Evolutionary conservation across 2,797 vertebrate genomes (phyloP), one percentile per base, ranked within the genome.

Genomic region (Catamblyrhynchus diadema): DNA sequence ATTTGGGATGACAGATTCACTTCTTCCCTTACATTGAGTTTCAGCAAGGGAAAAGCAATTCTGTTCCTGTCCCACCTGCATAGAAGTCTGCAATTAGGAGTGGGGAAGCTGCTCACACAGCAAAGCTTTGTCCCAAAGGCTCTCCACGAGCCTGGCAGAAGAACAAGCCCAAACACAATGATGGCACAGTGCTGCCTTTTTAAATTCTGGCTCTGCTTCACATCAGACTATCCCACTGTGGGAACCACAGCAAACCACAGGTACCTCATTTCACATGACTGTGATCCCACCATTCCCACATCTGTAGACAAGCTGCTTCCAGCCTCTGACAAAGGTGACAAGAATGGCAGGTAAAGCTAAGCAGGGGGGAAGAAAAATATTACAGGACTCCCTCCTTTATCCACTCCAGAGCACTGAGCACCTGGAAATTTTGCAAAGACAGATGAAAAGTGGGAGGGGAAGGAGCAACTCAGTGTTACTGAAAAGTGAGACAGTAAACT

Each of bases 401-500:
- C 80, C 59, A 79, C 33, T 51, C 70, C 8, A 4, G 41, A 86
- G 87, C 50, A 81, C 75, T 39, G 41, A 79, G 83, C 87, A 95
- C 94, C 94, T 94, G 91, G 89, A 92, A 91, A 87, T 54, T 90
- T 88, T 72, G 81, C 70, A 75, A 91, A 87, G 73, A 69, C 94
- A 93, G 94, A 96, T 86, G 95, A 96, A 59, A 94, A 97, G 92
- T 96, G 84, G 96, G 96, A 94, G 88, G 90, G 71, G 81, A 96
- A 90, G 91, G 59, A 96, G 82, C 66, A 95, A 69, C 81, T 96
- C 48, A 1, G 62, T 94, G 82, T 77, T 90, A 84, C 89, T 90
- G 77, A 90, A 86, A 97, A 96, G 81, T 28, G 9, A 85, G 82
- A 88, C 67, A 44, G 67, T 56, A 90, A 90, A 94, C 71, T 95